Evolutionary conservation across 2,888 invertebrate species (phyloP).

Genomic region (Stenoptilia bipunctidactyla): DNA sequence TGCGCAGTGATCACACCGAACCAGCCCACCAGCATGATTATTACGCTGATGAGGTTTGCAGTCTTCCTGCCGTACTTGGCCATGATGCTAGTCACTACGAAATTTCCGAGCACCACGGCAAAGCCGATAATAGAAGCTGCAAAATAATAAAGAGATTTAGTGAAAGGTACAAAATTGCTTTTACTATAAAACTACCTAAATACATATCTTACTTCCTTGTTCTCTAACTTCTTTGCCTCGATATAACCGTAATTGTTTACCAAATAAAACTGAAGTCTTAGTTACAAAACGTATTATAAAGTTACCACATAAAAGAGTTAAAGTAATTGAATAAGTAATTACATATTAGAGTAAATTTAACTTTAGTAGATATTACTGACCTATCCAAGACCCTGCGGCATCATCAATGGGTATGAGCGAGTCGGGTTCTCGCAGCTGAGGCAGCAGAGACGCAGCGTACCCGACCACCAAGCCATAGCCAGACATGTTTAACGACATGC

Average conservation of each 20-base stretch:
- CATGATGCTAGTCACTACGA: conserved; percentile 38
- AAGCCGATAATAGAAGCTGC: conserved; percentile 32
- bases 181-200: no score
- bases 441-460: conserved; percentile 64
- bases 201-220: no score
- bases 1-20: conserved; percentile 35
- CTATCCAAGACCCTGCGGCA: conserved; percentile 67
- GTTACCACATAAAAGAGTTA: no score
- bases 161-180: no score
- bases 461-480: conserved; percentile 39
- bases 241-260: no score
- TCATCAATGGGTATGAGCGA: conserved; percentile 37
- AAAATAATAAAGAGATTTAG: conserved; percentile 15
- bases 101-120: conserved; percentile 28
- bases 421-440: conserved; percentile 45
- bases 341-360: conserved; percentile 1
- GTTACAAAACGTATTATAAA: no score
- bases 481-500: conserved; percentile 34
- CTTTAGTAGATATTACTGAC: no score
- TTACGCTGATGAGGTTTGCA: conserved; percentile 46
- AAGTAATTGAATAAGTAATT: no score
- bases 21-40: conserved; percentile 63
- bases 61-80: conserved; percentile 58
- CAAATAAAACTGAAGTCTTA: no score
- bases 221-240: no score